A percentile compares a stretch with the other conserved stretches of the same genome.
These are phyloP conservation scores for Taenaris catops DNA, from an alignment of 2,888 invertebrate species.

Conservation along the genomic window DNA sequence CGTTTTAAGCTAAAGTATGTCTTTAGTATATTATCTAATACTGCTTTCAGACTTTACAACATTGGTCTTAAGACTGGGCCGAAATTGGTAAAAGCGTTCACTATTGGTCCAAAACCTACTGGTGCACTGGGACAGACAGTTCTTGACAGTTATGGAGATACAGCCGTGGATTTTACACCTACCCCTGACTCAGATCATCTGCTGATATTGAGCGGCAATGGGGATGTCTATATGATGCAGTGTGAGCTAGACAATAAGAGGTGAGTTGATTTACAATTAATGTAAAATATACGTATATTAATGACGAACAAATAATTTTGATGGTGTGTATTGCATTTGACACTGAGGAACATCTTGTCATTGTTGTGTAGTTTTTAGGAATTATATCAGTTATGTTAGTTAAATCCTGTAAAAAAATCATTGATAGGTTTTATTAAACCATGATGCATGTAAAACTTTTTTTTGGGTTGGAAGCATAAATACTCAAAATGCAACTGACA, in stretches of 20 bases:
- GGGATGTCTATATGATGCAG: slow-evolving; percentile 84
- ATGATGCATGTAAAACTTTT: too few relatives aligned
- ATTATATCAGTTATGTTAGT: too few relatives aligned
- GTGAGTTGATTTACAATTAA: slow-evolving; percentile 34
- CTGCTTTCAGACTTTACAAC: slow-evolving; percentile 68
- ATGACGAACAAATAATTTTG: too few relatives aligned
- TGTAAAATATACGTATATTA: too few relatives aligned
- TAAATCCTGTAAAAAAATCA: too few relatives aligned
- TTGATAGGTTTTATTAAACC: too few relatives aligned
- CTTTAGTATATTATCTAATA: not conserved
- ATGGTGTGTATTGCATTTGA: too few relatives aligned
- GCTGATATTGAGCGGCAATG: slow-evolving; percentile 90
- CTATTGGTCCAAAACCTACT: slow-evolving; percentile 59
- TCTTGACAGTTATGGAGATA: slow-evolving; percentile 87
- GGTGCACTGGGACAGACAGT: slow-evolving; percentile 60
- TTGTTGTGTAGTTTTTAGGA: too few relatives aligned
- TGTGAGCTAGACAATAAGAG: slow-evolving; percentile 49
- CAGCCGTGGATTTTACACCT: slow-evolving; percentile 90
- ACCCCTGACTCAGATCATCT: slow-evolving; percentile 61
- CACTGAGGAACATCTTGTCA: too few relatives aligned
- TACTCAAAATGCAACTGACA: too few relatives aligned
- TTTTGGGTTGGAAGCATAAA: too few relatives aligned
- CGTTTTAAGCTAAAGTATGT: too few relatives aligned
- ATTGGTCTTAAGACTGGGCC: slow-evolving; percentile 58
- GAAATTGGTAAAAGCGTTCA: slow-evolving; percentile 51